phyloP scores from a whole-genome alignment of 2,113 vertebrate species.

The Chloebia gouldiae region DNA sequence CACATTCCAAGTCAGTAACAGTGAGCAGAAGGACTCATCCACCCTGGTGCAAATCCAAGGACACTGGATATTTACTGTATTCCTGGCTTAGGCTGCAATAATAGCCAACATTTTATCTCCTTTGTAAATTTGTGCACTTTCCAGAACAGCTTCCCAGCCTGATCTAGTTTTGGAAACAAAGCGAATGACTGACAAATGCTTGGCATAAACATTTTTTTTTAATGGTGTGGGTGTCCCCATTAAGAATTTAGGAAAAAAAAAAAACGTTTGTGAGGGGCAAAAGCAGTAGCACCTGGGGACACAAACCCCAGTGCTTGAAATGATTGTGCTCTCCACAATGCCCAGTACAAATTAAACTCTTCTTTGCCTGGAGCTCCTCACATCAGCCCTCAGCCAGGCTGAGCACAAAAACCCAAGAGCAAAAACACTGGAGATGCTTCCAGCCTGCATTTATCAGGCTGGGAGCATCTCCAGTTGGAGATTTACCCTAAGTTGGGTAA shows the following conservation, averaged over 20 bases:
- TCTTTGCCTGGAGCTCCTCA: background rate
- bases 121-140: background rate
- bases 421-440: background rate
- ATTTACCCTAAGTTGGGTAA: background rate
- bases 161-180: slow-evolving; percentile 17
- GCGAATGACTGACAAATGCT: background rate
- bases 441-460: background rate
- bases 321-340: background rate
- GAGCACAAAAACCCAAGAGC: background rate
- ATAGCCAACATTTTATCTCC: background rate
- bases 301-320: background rate
- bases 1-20: background rate
- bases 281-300: background rate
- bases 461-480: too few species aligned
- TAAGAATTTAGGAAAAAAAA: background rate
- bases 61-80: background rate
- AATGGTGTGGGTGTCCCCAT: background rate
- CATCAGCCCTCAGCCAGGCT: background rate
- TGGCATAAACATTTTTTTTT: background rate
- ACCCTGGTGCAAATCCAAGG: background rate
- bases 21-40: background rate
- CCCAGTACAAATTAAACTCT: background rate
- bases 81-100: background rate
- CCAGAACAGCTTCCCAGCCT: background rate
- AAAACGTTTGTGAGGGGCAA: background rate